phyloP scores from a whole-genome alignment of 2,113 vertebrate species.

The Pachyramphus minor region DNA sequence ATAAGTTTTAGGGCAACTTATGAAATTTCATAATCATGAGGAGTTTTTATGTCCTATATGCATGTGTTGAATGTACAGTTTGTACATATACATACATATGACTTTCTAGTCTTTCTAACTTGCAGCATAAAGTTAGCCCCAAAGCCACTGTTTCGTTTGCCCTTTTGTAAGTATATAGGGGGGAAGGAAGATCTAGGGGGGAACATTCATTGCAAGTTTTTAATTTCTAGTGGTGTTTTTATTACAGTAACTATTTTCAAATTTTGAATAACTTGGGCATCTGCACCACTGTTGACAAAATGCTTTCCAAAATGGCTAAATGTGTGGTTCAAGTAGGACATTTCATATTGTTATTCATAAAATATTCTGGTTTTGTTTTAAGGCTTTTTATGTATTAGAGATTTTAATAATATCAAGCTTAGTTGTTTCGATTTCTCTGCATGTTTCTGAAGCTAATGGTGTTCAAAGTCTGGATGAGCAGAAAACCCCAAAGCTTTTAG shows the following conservation, averaged over 20 bases:
- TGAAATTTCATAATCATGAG: background rate
- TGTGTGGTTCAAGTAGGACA: background rate
- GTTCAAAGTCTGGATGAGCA: background rate
- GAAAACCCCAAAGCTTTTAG: background rate
- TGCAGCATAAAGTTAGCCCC: background rate
- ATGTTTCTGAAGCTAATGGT: background rate
- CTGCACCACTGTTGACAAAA: background rate
- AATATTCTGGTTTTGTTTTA: background rate
- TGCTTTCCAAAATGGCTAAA: background rate
- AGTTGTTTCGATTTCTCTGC: background rate
- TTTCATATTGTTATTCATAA: background rate
- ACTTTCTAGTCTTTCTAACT: conserved; percentile 9
- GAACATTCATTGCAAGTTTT: background rate
- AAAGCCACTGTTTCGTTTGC: background rate
- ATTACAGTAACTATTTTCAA: background rate
- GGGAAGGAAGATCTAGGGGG: background rate
- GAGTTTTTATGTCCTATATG: background rate
- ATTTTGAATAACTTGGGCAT: background rate
- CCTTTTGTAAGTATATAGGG: background rate
- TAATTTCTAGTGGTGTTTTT: background rate
- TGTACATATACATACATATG: background rate
- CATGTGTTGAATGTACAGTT: background rate
- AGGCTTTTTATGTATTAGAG: background rate
- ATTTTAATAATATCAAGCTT: background rate
- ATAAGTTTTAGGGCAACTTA: background rate